Base-by-base conservation (phyloP, 2,888 invertebrate genomes). In the Nematopogon swammerdamellus region DNA sequence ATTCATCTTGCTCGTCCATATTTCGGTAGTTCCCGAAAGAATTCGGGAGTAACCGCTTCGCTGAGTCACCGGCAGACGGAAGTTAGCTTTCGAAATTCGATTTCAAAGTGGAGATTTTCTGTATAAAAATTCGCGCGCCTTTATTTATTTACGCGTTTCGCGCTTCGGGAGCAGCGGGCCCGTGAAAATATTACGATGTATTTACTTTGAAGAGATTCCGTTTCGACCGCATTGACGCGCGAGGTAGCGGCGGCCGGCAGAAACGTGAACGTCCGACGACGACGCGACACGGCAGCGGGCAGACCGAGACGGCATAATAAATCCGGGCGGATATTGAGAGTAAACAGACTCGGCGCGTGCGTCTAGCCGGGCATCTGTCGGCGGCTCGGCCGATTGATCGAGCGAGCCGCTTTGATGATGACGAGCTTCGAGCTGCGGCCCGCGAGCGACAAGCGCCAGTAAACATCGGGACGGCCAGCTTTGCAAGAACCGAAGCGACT, bases 121-220 rank as follows among this genome's bases (percentile, higher is more conserved):
- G 68, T 72, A 72, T 74, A 74, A 74, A 74, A 75, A 72, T 70
- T 70, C 70, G 68, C 73, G 71, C 73, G 71, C 65, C 55, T 68
- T 65, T 74, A 72, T 76, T 77, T 75, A 75, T 74, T 72, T 71
- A 63, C 65, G 67, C 64, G 63, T 60, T 64, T 65, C 69, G 65
- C 68, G 65, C 68, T 68, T 65, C 67, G 59, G 19, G 19, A 19
- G 49, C 49, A n/a, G 49, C 66, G 63, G 68, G n/a, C 71, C 67
- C 67, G 71, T 71, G 69, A 69, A 73, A 74, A 69, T 72, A 73
- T 75, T 73, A 75, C 73, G 72, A 72, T 65, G 71, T 73, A 74
- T 74, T 74, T 73, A 73, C 71, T 72, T 70, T 69, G 72, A 63
- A 63, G 62, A 67, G 60, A 65, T 65, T 64, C 65, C 64, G 66